Evolutionary conservation across 2,113 vertebrate species (phyloP), one percentile per base, ranked within the genome.

Genomic region (Sceloporus undulatus): DNA sequence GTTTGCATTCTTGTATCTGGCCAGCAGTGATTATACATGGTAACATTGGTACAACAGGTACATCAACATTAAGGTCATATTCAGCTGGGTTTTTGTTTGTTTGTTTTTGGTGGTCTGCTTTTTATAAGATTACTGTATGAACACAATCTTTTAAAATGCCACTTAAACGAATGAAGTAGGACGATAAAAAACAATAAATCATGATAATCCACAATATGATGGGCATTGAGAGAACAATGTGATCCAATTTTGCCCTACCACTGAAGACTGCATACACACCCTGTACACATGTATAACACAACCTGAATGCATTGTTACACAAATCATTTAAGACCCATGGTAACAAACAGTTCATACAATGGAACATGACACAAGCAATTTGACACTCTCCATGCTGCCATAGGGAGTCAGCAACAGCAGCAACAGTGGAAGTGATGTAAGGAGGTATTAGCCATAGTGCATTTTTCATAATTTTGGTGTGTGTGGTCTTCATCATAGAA

Each of bases 1-100:
- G 77, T 87, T 71, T 89, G 52, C 21, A 85, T 23, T 86, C 76
- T 87, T 71, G 23, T 10, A 87, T 85, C 73, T 81, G 83, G 48
- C 11, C 52, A 88, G 78, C 84, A 56, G 13, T 79, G 29, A n/a
- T 18, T 48, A 23, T 56, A 9, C 25, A 4, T 71, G 42, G n/a
- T n/a, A 54, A 38, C 38, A 70, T 19, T 79, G 76, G 1, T n/a
- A 5, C 14, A 34, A 38, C 52, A 66, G 2, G 29, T 59, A 2
- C 21, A 14, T 74, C 70, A 70, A 29, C n/a, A 83, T 21, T 71
- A 48, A 83, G 16, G 27, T 52, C 42, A 83, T 27, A 52, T 48
- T 48, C 42, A 2, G 42, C 6, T 48, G 42, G 6, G 6, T 48
- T 48, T 48, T 48, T 48, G 42, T n/a, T 83, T 70, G 19, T 27